Base-by-base conservation (phyloP, 2,888 invertebrate genomes). In the Aphodius sticticus region DNA sequence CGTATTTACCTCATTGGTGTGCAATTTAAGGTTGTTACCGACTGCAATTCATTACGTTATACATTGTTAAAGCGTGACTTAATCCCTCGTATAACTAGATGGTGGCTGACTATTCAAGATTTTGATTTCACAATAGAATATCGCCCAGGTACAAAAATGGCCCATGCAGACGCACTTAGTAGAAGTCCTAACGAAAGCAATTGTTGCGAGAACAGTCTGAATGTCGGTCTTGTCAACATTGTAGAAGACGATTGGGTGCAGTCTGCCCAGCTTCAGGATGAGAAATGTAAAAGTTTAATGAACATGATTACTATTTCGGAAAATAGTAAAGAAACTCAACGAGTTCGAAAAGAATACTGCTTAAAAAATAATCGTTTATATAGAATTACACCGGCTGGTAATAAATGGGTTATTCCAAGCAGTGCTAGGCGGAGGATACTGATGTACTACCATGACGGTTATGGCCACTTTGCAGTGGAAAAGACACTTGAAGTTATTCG, bases 401-500 rank as follows among this genome's bases (percentile, higher is more conserved):
- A n/a, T 35, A 16, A 76, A 12, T 79, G 76, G 79, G 76, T 79
- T 14, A 37, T 78, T 16, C 78, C 76, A 35, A 79, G 77, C 69
- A 9, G n/a, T 16, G 77, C 76, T 16, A 76, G 79, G 69, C 26
- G 79, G 6, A 69, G 70, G 37, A 69, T 79, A 35, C 26, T 82
- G 15, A 77, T 80, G 87, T 9, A 84, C 84, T n/a, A 82, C 83
- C 88, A 88, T 75, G 87, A 88, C 76, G 86, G 86, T 35, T 81
- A 85, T 14, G 87, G 87, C 6, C 87, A 89, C 80, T 85, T 87
- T 75, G 87, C 85, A 4, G 36, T 84, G 4, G 85, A 86, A 0
- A 87, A 86, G 76, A 87, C 86, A 2, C 35, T 86, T 1, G 83
- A 83, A 6, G 82, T 82, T 74, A 82, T 88, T 16, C 38, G 36